Conservation (phyloP, 2,113 vertebrate genomes). For the Phrynocephalus versicolor region DNA sequence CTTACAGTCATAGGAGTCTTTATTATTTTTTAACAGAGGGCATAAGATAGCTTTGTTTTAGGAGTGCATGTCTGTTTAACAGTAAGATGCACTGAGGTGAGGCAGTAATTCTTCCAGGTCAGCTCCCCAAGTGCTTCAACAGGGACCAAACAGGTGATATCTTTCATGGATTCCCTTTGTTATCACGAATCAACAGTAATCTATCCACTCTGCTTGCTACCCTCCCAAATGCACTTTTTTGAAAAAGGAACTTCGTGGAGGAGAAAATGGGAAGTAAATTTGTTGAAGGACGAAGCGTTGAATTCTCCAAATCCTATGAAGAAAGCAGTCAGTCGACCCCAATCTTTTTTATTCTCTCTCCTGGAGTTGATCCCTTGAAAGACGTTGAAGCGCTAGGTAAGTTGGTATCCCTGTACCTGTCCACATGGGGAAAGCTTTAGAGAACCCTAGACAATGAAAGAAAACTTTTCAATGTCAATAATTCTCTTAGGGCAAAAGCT, state of each 20-base stretch:
- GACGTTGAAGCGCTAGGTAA: slow-evolving; percentile 77
- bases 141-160: background rate
- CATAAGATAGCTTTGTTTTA: background rate
- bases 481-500: slow-evolving; percentile 65
- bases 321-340: slow-evolving; percentile 76
- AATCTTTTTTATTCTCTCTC: slow-evolving; percentile 80
- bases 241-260: slow-evolving; percentile 79
- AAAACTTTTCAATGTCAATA: rapidly evolving
- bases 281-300: slow-evolving; percentile 71
- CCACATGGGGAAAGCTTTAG: background rate
- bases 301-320: slow-evolving; percentile 73
- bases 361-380: slow-evolving; percentile 74
- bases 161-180: background rate
- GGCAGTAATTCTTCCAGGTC: background rate
- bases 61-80: background rate
- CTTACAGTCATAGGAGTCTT: too few species aligned
- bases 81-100: background rate
- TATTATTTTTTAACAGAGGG: too few species aligned
- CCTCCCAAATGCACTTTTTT: background rate
- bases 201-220: background rate
- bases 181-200: background rate
- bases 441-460: rapidly evolving
- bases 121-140: background rate
- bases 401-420: rapidly evolving
- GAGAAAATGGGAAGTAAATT: slow-evolving; percentile 81